These are phyloP conservation scores for Cyprinus carpio DNA, from an alignment of 2,113 vertebrate genomes.

Conservation along the genomic window DNA sequence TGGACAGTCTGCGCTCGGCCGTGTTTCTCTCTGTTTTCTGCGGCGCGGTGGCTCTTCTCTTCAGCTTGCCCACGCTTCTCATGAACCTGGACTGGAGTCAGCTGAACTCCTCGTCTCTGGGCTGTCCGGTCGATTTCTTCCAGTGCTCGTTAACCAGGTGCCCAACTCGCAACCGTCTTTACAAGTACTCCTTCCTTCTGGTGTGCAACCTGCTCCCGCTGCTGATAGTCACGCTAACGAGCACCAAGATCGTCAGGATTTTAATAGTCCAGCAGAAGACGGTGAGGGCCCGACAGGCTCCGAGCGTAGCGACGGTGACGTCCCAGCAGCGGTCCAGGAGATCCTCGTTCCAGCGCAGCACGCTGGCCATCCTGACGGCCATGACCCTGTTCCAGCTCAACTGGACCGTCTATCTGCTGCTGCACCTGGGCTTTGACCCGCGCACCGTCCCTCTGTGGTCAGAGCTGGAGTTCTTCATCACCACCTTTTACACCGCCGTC, in stretches of 20 bases:
- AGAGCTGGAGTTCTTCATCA: conserved; percentile 71
- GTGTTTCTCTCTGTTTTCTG: conserved; percentile 52
- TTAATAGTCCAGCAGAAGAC: conserved; percentile 61
- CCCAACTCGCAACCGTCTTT: conserved; percentile 55
- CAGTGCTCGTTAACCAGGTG: conserved; percentile 61
- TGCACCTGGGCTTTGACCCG: conserved; percentile 58
- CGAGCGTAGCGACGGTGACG: not conserved
- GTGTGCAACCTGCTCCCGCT: conserved; percentile 70
- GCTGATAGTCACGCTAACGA: conserved; percentile 65
- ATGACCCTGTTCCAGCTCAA: conserved; percentile 73
- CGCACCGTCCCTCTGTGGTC: conserved; percentile 57
- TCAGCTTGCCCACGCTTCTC: conserved; percentile 61
- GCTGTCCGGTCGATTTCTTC: conserved; percentile 69
- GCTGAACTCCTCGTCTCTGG: conserved; percentile 47
- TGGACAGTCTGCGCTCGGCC: conserved; percentile 66
- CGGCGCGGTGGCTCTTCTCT: conserved; percentile 42
- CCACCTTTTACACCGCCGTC: conserved; percentile 67
- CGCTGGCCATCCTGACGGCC: conserved; percentile 66
- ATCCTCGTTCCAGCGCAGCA: conserved; percentile 59
- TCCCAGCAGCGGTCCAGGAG: conserved; percentile 9
- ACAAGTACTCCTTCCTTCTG: conserved; percentile 67
- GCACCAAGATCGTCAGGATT: conserved; percentile 66
- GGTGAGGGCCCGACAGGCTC: conserved; percentile 38
- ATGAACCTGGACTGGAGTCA: conserved; percentile 10
- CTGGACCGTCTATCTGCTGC: conserved; percentile 71